Evolutionary conservation across 2,888 invertebrate genomes (phyloP), one percentile per base, ranked within the genome.

Genomic region (Notocelia uddmanniana): DNA sequence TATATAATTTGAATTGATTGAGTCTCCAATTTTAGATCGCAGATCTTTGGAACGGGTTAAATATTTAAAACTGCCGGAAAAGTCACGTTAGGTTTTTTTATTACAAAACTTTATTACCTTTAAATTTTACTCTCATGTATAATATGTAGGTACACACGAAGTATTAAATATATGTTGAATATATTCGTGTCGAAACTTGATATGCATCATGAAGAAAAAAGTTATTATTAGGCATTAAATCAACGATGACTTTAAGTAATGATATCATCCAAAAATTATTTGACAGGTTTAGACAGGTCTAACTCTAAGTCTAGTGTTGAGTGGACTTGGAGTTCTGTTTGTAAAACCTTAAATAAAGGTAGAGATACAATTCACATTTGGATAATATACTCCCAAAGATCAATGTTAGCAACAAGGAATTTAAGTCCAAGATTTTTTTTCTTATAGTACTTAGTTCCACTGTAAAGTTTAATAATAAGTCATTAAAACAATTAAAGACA

Each of bases 401-500:
- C 8, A 45, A n/a, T n/a, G 45, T n/a, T 45, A 45, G 45, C n/a
- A 45, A 41, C 15, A 41, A 41, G 3, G 5, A 15, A n/a, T 41
- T 41, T 6, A 41, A 15, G 10, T 18, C n/a, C 31, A 26, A 52
- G 21, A 50, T 52, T 52, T 50, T 34, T 63, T 19, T 63, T 21
- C 15, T 18, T 2, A 8, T 8, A 54, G 11, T 31, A 63, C 18
- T 52, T 50, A 62, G n/a, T 37, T 64, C 37, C 21, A 63, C 34
- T 13, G 6, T 0, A 62, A 62, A 10, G 18, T 63, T 64, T 64
- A 52, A 52, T 64, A 63, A 50, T 52, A 64, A 64, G 52, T 52
- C 15, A 41, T 50, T 60, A 60, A 52, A 23, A 60, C 34, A 63
- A 63, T 34, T 10, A 8, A 68, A 68, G 62, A 57, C 72, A 72